A percentile compares a stretch with the other conserved stretches of the same genome.
Evolutionary conservation across 2,113 vertebrate genomes (phyloP).

Genomic region (Tenebrosternarchus preto): DNA sequence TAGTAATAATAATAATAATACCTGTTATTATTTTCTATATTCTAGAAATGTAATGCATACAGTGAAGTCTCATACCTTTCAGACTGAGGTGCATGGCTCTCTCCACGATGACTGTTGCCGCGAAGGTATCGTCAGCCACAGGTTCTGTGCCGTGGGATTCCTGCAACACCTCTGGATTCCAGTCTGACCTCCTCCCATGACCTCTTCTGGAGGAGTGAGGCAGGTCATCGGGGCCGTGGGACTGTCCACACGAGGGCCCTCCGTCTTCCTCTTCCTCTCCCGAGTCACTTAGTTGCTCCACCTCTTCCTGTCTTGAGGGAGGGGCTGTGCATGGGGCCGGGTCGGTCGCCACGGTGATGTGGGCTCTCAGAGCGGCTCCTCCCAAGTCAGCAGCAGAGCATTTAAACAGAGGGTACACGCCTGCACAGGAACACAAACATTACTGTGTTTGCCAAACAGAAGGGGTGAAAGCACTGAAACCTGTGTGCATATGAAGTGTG

Average conservation of each 20-base stretch:
- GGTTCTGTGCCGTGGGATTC: constrained; percentile 5
- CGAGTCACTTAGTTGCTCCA: neutral
- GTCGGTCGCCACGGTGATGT: constrained; percentile 69
- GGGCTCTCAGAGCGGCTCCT: constrained; percentile 87
- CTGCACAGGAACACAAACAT: constrained; percentile 68
- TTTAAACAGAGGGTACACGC: constrained; percentile 88
- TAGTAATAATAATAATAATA: too few species aligned
- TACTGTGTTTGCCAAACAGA: neutral
- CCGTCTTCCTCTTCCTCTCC: constrained; percentile 22
- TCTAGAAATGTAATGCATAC: too few species aligned
- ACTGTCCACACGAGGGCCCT: neutral
- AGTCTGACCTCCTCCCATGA: constrained; percentile 44
- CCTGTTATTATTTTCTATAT: too few species aligned
- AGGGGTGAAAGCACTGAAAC: too few species aligned
- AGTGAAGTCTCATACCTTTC: constrained; percentile 76
- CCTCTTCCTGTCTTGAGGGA: constrained; percentile 42
- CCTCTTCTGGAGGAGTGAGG: constrained; percentile 39
- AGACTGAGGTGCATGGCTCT: constrained; percentile 92
- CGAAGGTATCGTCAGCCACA: constrained; percentile 75
- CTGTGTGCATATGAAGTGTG: too few species aligned
- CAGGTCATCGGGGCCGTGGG: neutral
- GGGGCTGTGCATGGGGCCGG: constrained; percentile 53
- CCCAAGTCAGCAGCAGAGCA: constrained; percentile 82
- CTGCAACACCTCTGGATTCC: constrained; percentile 40
- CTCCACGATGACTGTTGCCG: constrained; percentile 83